Evolutionary conservation across 2,113 vertebrate species (phyloP), one percentile per base, ranked within the genome.

Genomic region (Pseudorhombus dupliciocellatus): DNA sequence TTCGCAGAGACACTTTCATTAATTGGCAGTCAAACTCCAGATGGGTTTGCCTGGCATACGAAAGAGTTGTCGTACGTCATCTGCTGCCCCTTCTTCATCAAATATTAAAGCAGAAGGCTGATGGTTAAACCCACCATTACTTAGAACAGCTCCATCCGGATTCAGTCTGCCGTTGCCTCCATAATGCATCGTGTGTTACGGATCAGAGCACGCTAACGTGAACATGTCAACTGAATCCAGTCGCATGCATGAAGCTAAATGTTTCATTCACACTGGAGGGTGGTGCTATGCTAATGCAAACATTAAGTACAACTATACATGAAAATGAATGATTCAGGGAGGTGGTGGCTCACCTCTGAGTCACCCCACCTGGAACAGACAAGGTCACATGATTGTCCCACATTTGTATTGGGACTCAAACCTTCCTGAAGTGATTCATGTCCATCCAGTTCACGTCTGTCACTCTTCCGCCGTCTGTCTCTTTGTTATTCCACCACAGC

Each of bases 301-400:
- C 76, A 80, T 83, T 54, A 76, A 74, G 69, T n/a, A n/a, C 52
- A 60, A 70, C 53, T 61, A 53, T 57, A 80, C 75, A 80, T 83
- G 77, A 84, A 84, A 83, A 80, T 64, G 10, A 90, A 88, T 83
- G 69, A 87, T 91, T 89, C 1, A 91, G 79, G 70, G 60, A 48
- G 71, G 80, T 18, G 40, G 58, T 44, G 80, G 65, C 69, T 90
- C 80, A 89, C 84, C 87, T 79, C 86, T 80, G 70, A 59, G 22
- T 89, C 70, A 90, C 77, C 83, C 75, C 67, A 50, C 40, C 66
- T 44, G 78, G 66, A 34, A 37, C 5, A 52, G 1, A 8, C 56
- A 16, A 53, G 25, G 60, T 67, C 79, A 79, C 66, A 57, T 77
- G 62, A n/a, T n/a, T n/a, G n/a, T n/a, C n/a, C n/a, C n/a, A n/a